Base-by-base conservation (phyloP, 2,797 vertebrate species). In the Rhabdomys pumilio region DNA sequence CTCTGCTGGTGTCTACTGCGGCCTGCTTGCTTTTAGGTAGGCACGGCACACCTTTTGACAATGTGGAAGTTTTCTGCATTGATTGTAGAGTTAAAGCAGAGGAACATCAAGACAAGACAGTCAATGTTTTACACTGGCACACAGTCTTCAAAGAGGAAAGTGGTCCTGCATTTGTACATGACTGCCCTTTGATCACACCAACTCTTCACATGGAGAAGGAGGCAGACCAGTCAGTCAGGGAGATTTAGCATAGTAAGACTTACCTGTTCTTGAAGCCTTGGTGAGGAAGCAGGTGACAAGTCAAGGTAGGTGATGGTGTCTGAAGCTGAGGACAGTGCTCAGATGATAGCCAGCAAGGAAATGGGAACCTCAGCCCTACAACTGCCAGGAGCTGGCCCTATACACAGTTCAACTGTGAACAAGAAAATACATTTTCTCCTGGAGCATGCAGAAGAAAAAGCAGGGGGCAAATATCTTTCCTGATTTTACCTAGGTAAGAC, bases 141-240 rank as follows among this genome's bases (percentile, higher is more conserved):
- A 77, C n/a, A 65, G 89, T 53, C 15, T 87, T 91, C 75, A 89
- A 57, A 59, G 53, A 41, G 13, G 5, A 31, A 91, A 93, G 80
- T 80, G 53, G 63, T 84, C 12, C 59, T 72, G 29, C 3, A 57
- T 75, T 80, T 29, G 14, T 4, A 69, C 57, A 26, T 76, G 44
- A 31, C 26, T 50, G 14, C 41, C 15, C 9, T 75, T 15, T 31
- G 67, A 73, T 80, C 50, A 22, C 17, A 44, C n/a, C 31, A 85
- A 55, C 65, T 90, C 75, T 96, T 91, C 82, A 82, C 77, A 73
- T 53, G 34, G 82, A 81, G 53, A 93, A 14, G 65, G 77, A 69
- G n/a, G 8, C 4, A 61, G 50, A 87, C 91, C 63, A 61, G 3
- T 47, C 31, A 63, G 24, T 57, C 34, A 77, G 76, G 75, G 34